Conservation (phyloP, 2,797 vertebrate species). For the Anas acuta region DNA sequence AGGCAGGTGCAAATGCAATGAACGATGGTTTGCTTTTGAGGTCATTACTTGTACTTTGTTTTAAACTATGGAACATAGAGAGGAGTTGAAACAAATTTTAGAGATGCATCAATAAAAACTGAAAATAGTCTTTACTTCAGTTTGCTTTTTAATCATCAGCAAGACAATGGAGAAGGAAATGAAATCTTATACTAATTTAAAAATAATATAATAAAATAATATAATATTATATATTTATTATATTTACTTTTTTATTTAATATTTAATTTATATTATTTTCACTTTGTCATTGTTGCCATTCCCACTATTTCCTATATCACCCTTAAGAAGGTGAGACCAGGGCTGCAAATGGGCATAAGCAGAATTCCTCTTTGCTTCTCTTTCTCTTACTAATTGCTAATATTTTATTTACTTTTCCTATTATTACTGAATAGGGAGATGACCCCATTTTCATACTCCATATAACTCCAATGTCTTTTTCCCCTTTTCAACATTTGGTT, state of each 20-base stretch:
- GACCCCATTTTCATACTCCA: background rate
- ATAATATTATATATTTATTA: too few species aligned
- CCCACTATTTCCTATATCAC: background rate
- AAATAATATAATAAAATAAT: too few species aligned
- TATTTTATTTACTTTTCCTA: background rate
- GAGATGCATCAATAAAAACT: conserved; percentile 6
- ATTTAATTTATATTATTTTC: too few species aligned
- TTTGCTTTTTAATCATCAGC: background rate
- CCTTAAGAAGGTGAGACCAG: background rate
- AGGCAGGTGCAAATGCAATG: conserved; percentile 65
- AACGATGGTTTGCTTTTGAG: background rate
- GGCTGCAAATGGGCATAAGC: background rate
- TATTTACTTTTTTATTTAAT: too few species aligned
- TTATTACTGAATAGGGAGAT: background rate
- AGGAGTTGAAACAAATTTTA: background rate
- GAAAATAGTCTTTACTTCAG: background rate
- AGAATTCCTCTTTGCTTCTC: background rate
- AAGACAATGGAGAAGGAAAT: background rate
- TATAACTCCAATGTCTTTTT: background rate
- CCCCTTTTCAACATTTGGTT: background rate
- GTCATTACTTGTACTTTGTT: conserved; percentile 26
- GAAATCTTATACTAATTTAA: background rate
- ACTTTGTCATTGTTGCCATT: background rate
- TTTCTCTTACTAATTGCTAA: background rate
- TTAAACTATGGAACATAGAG: conserved; percentile 30